Evolutionary conservation across 2,888 invertebrate species (phyloP).

Genomic region (Amphimallon solstitiale): DNA sequence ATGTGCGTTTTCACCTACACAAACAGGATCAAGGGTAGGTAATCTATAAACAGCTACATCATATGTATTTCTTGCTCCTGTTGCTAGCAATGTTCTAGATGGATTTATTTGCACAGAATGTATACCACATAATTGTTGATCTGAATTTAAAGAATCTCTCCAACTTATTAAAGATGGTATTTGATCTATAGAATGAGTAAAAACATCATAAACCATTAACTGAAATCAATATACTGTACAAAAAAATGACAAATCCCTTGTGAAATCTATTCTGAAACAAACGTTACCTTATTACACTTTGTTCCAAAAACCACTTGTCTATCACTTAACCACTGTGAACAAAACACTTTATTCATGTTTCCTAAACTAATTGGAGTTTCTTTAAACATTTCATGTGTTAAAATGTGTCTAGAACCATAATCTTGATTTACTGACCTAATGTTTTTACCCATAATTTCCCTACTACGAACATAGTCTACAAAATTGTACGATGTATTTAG

Average conservation of each 20-base stretch:
- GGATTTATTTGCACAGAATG: slow-evolving; percentile 96
- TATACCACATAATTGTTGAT: slow-evolving; percentile 85
- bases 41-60: slow-evolving; percentile 91
- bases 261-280: neutral
- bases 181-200: slow-evolving; percentile 84
- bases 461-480: slow-evolving; percentile 83
- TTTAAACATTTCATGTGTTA: slow-evolving; percentile 89
- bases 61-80: slow-evolving; percentile 91
- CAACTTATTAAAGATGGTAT: slow-evolving; percentile 85
- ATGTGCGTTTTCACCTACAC: slow-evolving; percentile 91
- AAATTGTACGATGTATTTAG: slow-evolving; percentile 85
- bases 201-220: slow-evolving; percentile 92
- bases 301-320: slow-evolving; percentile 96
- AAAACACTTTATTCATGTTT: slow-evolving; percentile 93
- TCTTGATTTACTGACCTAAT: slow-evolving; percentile 78
- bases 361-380: slow-evolving; percentile 85
- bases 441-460: slow-evolving; percentile 79
- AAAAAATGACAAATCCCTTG: slow-evolving; percentile 18
- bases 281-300: slow-evolving; percentile 90
- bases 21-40: slow-evolving; percentile 94
- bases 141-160: slow-evolving; percentile 67
- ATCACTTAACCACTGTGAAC: slow-evolving; percentile 95
- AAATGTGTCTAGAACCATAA: slow-evolving; percentile 87
- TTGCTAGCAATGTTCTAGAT: slow-evolving; percentile 87
- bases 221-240: slow-evolving; percentile 58